phyloP scores from a whole-genome alignment of 2,797 vertebrate genomes.

The Enteromius paludinosus region DNA sequence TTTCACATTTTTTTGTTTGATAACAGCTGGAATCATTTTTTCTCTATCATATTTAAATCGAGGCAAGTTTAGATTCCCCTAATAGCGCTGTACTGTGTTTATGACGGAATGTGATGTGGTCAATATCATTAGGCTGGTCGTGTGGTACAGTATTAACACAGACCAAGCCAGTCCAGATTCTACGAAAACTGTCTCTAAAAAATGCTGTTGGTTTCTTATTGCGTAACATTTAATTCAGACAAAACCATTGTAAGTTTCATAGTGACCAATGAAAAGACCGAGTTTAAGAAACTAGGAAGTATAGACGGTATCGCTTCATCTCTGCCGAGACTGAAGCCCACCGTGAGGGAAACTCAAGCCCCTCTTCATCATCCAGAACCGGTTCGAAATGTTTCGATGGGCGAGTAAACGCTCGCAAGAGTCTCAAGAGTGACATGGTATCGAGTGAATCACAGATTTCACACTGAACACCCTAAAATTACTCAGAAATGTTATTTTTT shows the following conservation, averaged over 20 bases:
- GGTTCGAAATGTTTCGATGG: neutral
- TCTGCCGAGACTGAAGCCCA: neutral
- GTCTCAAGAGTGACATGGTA: neutral
- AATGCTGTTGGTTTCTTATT: neutral
- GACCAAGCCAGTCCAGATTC: neutral
- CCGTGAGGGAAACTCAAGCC: neutral
- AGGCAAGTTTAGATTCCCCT: neutral
- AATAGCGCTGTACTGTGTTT: neutral
- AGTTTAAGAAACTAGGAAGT: constrained; percentile 5
- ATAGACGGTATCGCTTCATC: neutral
- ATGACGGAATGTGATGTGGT: neutral
- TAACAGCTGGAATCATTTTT: neutral
- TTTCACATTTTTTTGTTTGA: neutral
- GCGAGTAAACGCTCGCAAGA: neutral
- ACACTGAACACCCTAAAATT: neutral
- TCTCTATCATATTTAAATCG: neutral
- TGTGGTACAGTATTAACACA: neutral
- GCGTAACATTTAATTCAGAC: neutral
- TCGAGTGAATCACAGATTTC: neutral
- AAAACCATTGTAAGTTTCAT: neutral
- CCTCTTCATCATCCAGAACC: neutral
- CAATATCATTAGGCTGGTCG: neutral
- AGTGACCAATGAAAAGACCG: neutral
- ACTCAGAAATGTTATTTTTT: too few relatives aligned
- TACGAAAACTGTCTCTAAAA: too few relatives aligned